Conservation (phyloP, 2,113 vertebrate species). For the Neolamprologus modestus region DNA sequence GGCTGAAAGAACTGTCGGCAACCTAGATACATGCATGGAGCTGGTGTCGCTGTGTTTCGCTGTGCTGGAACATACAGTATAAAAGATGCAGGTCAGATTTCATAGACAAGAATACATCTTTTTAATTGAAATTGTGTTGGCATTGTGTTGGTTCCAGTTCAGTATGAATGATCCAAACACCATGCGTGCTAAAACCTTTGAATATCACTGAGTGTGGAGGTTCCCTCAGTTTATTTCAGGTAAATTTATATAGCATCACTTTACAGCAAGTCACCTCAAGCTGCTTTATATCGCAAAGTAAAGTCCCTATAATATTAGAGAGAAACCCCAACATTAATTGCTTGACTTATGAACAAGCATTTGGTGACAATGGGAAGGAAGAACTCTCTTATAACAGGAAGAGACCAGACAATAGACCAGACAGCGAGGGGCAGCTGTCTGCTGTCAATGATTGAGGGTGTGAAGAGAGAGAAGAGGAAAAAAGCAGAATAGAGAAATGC, state of each 20-base stretch:
- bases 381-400: neutral
- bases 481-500: neutral
- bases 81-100: constrained; percentile 6
- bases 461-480: neutral
- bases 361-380: neutral
- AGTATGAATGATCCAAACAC: neutral
- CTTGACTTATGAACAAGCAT: neutral
- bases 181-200: neutral
- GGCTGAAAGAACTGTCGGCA: neutral
- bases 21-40: neutral
- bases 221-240: neutral
- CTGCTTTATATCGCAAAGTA: neutral
- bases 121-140: neutral
- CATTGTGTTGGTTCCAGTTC: neutral
- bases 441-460: neutral
- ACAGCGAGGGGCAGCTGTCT: neutral
- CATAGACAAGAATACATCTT: neutral
- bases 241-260: neutral
- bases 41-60: neutral
- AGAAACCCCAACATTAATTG: neutral
- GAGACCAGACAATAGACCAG: neutral
- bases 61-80: neutral
- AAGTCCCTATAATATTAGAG: neutral
- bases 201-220: neutral
- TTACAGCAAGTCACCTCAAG: neutral